A percentile compares a stretch with the other conserved stretches of the same genome.
Conservation (phyloP, 2,797 vertebrate species). For the Morus bassanus region DNA sequence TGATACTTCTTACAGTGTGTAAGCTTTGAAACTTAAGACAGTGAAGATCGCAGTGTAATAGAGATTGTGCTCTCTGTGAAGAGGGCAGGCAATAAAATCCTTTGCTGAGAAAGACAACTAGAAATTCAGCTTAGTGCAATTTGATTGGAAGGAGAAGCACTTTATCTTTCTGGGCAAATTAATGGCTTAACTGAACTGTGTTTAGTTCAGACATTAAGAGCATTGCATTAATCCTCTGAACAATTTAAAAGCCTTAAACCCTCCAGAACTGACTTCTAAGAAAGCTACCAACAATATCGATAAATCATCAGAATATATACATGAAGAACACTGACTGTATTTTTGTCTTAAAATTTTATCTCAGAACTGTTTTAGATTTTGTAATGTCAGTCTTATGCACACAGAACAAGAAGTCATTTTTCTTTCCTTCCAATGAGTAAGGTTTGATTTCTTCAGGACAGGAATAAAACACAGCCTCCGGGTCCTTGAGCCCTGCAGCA, state of each 20-base stretch:
- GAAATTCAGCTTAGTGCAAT: background rate
- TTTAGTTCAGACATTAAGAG: conserved; percentile 42
- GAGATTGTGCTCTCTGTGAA: background rate
- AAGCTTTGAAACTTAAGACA: background rate
- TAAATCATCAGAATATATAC: background rate
- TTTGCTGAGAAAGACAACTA: conserved; percentile 5
- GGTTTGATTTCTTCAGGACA: background rate
- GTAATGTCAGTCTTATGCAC: background rate
- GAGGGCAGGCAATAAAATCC: conserved; percentile 9
- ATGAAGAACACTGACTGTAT: background rate
- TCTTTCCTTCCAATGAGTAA: background rate
- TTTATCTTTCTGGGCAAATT: conserved; percentile 45
- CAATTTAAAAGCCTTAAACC: conserved; percentile 42
- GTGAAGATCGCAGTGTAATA: rapidly evolving
- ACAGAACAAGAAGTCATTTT: background rate
- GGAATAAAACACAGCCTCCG: background rate
- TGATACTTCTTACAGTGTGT: background rate
- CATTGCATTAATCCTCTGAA: conserved; percentile 51
- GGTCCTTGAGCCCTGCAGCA: background rate
- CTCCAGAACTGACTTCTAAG: background rate
- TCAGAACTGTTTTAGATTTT: background rate
- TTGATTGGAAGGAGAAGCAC: conserved; percentile 33
- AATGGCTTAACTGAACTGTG: conserved; percentile 40
- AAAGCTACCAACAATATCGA: background rate
- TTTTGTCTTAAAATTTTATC: background rate